Evolutionary conservation across 2,113 vertebrate genomes (phyloP).

Genomic region (Aramus guarauna): DNA sequence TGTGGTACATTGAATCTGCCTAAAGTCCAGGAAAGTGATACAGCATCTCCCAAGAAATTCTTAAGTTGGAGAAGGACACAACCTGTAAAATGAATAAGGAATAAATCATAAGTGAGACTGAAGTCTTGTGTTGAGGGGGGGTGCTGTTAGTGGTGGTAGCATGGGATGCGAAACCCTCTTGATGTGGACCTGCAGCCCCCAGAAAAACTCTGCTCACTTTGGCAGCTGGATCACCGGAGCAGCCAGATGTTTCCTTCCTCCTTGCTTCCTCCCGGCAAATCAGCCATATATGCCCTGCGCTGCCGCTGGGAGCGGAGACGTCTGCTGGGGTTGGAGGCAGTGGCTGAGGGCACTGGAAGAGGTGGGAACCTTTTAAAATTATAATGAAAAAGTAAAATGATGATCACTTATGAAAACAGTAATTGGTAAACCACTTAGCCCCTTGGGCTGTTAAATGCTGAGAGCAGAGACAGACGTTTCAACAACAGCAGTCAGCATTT

Average conservation of each 20-base stretch:
- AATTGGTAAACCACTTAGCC: not conserved
- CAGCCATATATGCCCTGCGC: not conserved
- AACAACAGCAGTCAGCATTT: not conserved
- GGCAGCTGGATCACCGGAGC: not conserved
- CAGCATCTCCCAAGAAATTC: not conserved
- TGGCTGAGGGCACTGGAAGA: not conserved
- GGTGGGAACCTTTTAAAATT: slow-evolving; percentile 1
- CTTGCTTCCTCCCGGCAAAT: not conserved
- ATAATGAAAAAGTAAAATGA: not conserved
- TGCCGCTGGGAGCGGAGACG: accelerated
- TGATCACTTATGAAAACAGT: not conserved
- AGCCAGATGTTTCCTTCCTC: not conserved
- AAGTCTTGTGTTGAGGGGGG: not conserved
- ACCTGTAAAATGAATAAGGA: not conserved
- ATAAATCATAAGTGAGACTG: not conserved
- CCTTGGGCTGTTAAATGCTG: not conserved
- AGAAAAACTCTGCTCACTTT: not conserved
- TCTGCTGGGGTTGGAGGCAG: not conserved
- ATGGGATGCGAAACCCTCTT: not conserved
- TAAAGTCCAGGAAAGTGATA: not conserved
- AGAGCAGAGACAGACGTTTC: not conserved
- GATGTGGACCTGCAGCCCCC: not conserved
- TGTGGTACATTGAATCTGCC: not conserved
- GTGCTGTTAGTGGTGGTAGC: not conserved
- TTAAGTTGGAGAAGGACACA: not conserved